Conservation (phyloP, 1,140 invertebrate species). For the Scaptodrosophila lebanonensis region DNA sequence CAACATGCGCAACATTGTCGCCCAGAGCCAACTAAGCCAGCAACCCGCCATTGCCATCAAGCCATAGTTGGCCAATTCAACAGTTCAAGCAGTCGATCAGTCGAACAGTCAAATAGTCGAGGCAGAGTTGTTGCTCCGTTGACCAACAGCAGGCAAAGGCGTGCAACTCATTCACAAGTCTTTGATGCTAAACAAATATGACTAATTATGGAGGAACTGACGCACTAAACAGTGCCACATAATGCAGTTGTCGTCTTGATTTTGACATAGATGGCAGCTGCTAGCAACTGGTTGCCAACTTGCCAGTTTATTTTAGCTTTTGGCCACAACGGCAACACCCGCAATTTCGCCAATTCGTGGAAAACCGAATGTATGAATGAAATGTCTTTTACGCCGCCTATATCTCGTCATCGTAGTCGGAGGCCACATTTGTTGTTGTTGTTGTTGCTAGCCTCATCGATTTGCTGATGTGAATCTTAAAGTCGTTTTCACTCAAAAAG, state of each 20-base stretch:
- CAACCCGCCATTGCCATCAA: conserved; percentile 30
- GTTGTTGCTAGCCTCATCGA: background rate
- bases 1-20: conserved; percentile 1
- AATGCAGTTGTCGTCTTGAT: conserved; percentile 67
- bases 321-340: conserved; percentile 47
- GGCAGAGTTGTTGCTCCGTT: no score
- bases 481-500: conserved; percentile 37
- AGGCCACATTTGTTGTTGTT: background rate
- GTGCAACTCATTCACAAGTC: conserved; percentile 65
- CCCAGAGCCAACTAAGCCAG: conserved; percentile 9
- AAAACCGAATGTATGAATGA: conserved; percentile 70
- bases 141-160: conserved; percentile 14
- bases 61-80: conserved; percentile 67
- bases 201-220: conserved; percentile 75
- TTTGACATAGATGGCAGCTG: conserved; percentile 60
- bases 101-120: no score
- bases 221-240: conserved; percentile 69
- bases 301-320: conserved; percentile 14
- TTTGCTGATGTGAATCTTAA: no score
- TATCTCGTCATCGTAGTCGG: background rate
- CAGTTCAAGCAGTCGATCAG: conserved; percentile 12
- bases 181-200: conserved; percentile 73
- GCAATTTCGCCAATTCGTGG: conserved; percentile 74
- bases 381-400: conserved; percentile 62
- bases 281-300: conserved; percentile 25